Evolutionary conservation across 2,888 invertebrate species (phyloP).

Genomic region (Gibbula magus): DNA sequence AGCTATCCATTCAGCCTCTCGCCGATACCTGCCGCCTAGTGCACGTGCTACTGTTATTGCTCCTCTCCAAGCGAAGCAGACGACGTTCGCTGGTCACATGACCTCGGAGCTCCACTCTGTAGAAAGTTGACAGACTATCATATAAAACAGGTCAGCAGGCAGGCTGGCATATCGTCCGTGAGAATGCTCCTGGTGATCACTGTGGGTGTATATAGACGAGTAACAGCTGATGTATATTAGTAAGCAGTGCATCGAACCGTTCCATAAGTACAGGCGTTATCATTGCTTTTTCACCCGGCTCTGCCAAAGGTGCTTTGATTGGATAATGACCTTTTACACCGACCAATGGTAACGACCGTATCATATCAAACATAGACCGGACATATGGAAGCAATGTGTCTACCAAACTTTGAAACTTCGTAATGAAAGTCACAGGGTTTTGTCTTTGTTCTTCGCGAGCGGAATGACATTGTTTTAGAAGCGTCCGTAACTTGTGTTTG

Average conservation of each 20-base stretch:
- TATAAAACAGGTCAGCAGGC: neutral
- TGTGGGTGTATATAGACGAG: neutral
- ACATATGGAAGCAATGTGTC: conserved; percentile 18
- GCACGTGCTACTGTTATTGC: conserved; percentile 3
- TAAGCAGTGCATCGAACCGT: neutral
- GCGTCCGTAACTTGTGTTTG: too few species aligned
- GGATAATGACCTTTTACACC: neutral
- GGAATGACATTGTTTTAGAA: too few species aligned
- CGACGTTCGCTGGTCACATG: neutral
- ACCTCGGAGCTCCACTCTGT: neutral
- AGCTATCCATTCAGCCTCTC: too few species aligned
- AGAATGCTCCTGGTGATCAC: neutral
- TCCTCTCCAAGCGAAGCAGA: neutral
- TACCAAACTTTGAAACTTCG: too few species aligned
- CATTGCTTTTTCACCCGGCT: neutral
- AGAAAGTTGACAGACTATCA: neutral
- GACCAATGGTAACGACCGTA: conserved; percentile 2
- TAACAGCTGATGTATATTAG: conserved; percentile 3
- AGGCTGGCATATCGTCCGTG: neutral
- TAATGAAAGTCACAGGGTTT: too few species aligned
- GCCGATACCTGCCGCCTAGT: too few species aligned
- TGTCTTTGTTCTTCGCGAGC: too few species aligned
- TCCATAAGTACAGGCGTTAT: neutral
- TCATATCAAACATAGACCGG: neutral
- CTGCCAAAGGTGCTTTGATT: conserved; percentile 2